Evolutionary conservation across 1,140 invertebrate genomes (phyloP), one percentile per base, ranked within the genome.

Genomic region (Drosophila orena): DNA sequence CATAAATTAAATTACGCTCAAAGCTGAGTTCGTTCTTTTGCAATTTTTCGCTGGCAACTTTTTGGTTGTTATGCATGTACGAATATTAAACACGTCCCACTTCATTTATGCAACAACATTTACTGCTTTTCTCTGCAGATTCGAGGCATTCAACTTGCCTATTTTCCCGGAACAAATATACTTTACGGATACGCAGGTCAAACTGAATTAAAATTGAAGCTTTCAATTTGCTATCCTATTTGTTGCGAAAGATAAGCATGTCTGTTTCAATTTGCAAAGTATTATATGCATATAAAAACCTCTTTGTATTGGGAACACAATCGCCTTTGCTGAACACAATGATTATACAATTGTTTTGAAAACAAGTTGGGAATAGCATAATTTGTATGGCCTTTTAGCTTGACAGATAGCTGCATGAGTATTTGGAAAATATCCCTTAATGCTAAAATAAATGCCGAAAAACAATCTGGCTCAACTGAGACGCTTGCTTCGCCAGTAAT

Each of bases 51-150:
- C n/a, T 15, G 3, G n/a, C 24, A 30, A 49, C 22, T 30, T 27
- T 49, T 30, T 49, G 10, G 46, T 49, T 49, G 8, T 47, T 14
- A n/a, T n/a, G n/a, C 14, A 5, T 8, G 44, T 24, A 12, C 3
- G 44, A 14, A 47, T 10, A 47, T 47, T 47, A n/a, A 47, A 46
- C 11, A 46, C 11, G 44, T 47, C 44, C 10, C 12, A 27, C 14
- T 47, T 47, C n/a, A 27, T 47, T 47, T 47, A n/a, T 47, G 14
- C 27, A 47, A 47, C n/a, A 47, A 8, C 6, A 24, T n/a, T n/a
- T n/a, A n/a, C n/a, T 24, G 22, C 14, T 47, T 47, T 46, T n/a
- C 12, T 22, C 12, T 6, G 12, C 43, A 14, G 20, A 20, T 20
- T 44, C 17, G 8, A 12, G 17, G 12, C 2, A 6, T 46, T 46